These are phyloP conservation scores for Pristionchus mayeri DNA, from an alignment of 2,888 invertebrate species.

Conservation along the genomic window DNA sequence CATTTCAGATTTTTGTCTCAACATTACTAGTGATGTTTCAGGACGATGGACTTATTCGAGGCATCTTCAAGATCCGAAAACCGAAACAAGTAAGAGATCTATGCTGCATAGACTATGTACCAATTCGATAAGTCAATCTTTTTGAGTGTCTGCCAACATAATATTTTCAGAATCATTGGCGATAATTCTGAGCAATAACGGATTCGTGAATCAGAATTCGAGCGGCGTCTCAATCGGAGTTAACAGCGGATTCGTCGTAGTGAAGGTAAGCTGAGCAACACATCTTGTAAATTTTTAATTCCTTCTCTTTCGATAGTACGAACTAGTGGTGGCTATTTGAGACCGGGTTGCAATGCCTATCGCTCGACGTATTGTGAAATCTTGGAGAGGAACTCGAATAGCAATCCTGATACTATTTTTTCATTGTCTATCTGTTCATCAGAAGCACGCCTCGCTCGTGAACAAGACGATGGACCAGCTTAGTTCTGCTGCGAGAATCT, in stretches of 20 bases:
- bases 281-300: background rate
- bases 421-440: too few species aligned
- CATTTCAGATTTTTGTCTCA: background rate
- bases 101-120: too few species aligned
- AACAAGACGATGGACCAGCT: background rate
- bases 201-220: background rate
- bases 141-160: background rate
- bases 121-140: too few species aligned
- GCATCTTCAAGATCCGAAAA: background rate
- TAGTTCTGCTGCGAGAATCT: background rate
- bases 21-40: background rate
- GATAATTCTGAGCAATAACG: background rate
- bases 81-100: background rate
- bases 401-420: too few species aligned
- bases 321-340: too few species aligned
- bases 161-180: background rate
- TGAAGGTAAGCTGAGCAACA: background rate
- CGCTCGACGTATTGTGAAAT: too few species aligned
- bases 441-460: background rate
- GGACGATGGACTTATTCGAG: background rate
- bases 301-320: too few species aligned
- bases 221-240: background rate
- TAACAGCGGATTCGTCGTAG: background rate
- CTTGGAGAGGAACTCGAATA: too few species aligned
- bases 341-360: too few species aligned